Percentiles rank a stretch among this genome's conserved stretches.
These are phyloP conservation scores for Oncorhynchus mykiss DNA, from an alignment of 2,113 vertebrate species.

Conservation along the genomic window DNA sequence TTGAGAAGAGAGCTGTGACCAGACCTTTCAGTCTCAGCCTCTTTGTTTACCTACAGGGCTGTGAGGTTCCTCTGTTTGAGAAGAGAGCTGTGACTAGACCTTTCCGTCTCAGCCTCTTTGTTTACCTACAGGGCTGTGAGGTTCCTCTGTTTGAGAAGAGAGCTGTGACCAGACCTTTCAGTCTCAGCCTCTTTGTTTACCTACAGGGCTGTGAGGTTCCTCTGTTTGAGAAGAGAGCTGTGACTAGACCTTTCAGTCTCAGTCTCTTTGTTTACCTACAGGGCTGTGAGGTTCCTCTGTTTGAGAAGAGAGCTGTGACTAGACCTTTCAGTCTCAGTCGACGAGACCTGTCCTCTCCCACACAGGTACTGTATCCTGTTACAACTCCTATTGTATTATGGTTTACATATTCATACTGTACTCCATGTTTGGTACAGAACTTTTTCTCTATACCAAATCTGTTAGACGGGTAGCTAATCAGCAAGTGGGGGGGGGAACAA, in stretches of 20 bases:
- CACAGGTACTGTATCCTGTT: slow-evolving; percentile 53
- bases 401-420: too few relatives aligned
- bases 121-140: slow-evolving; percentile 60
- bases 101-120: slow-evolving; percentile 53
- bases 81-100: slow-evolving; percentile 66
- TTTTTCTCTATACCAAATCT: too few relatives aligned
- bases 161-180: slow-evolving; percentile 61
- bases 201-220: slow-evolving; percentile 64
- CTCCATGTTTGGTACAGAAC: too few relatives aligned
- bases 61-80: slow-evolving; percentile 64
- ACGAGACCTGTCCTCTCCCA: slow-evolving; percentile 69
- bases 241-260: slow-evolving; percentile 57
- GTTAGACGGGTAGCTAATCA: too few relatives aligned
- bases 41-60: slow-evolving; percentile 48
- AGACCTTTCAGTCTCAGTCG: slow-evolving; percentile 65
- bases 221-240: slow-evolving; percentile 67
- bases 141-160: slow-evolving; percentile 68
- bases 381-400: too few relatives aligned
- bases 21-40: slow-evolving; percentile 43
- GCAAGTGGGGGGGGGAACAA: too few relatives aligned
- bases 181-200: slow-evolving; percentile 40
- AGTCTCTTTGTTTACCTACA: slow-evolving; percentile 30
- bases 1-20: slow-evolving; percentile 67
- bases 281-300: slow-evolving; percentile 63
- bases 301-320: slow-evolving; percentile 67